Base-by-base conservation (phyloP, 2,113 vertebrate species). In the Burhinus bistriatus region DNA sequence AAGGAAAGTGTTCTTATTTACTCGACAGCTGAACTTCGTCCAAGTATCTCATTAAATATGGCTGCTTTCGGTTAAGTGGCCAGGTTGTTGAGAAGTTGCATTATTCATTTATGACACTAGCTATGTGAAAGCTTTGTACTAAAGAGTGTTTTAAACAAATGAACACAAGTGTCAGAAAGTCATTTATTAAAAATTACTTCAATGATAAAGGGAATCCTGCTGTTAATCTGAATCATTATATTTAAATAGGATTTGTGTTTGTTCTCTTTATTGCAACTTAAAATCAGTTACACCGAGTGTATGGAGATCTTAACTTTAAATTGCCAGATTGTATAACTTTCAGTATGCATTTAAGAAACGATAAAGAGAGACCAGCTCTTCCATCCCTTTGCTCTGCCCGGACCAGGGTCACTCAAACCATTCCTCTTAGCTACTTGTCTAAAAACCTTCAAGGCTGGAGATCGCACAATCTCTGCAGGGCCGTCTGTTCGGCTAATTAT, bases 401-500 rank as follows among this genome's bases (percentile, higher is more conserved):
- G 34, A 61, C 9, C 4, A 19, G 26, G 11, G 15, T 75, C 29
- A 34, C 55, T 82, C 42, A 84, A 69, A 71, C 26, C 29, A 36
- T 82, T 89, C 16, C 27, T 26, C 7, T 52, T 84, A 22, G 9
- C 47, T 72, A 22, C 44, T 61, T 89, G 18, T 44, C 44, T 79
- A 27, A 72, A 82, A 62, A 6, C 4, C 25, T 52, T 61, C 62
- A 44, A 57, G 52, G 18, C 68, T 51, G 51, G 55, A 89, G 17
- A 19, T 3, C 29, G 42, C 15, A 42, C 17, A 83, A 44, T 15
- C 76, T 70, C 29, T 6, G 1, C 32, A 34, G 42, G 51, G 9
- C 38, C 0, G 0, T 42, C 59, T 65, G 18, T 72, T 30, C 38
- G 6, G 0, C 15, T 40, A 17, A 5, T 45, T 42, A 1, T 8